These are phyloP conservation scores for Rhyacophila brunnea DNA, from an alignment of 1,140 invertebrate genomes.

Conservation along the genomic window DNA sequence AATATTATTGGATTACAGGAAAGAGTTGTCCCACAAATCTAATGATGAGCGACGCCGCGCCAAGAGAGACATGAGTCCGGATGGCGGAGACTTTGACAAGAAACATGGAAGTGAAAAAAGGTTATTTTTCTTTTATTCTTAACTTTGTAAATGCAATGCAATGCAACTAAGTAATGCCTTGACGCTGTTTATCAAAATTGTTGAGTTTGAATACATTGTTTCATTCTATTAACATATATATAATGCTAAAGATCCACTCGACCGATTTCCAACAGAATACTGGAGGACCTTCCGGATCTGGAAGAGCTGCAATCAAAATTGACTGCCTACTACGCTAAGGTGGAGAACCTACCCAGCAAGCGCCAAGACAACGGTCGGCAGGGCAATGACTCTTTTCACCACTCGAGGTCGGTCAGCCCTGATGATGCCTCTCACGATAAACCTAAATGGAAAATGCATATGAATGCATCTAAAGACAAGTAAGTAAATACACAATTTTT, in stretches of 20 bases:
- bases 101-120: conserved; percentile 57
- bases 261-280: conserved; percentile 45
- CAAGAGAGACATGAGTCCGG: conserved; percentile 55
- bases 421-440: conserved; percentile 48
- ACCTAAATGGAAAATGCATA: conserved; percentile 59
- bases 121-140: conserved; percentile 39
- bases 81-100: conserved; percentile 58
- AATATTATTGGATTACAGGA: conserved; percentile 40
- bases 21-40: conserved; percentile 48
- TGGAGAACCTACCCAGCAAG: conserved; percentile 63
- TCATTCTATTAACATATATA: no score
- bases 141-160: no score
- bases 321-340: conserved; percentile 73
- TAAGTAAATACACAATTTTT: no score
- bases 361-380: conserved; percentile 41
- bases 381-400: conserved; percentile 32
- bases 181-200: no score
- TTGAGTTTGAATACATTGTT: no score
- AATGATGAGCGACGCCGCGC: conserved; percentile 48
- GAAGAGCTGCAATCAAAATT: conserved; percentile 76
- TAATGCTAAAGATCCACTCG: no score
- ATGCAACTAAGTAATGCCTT: no score
- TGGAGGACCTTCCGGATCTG: conserved; percentile 66
- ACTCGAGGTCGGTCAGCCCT: conserved; percentile 40
- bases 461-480: conserved; percentile 53